These are phyloP conservation scores for Myocastor coypus DNA, from an alignment of 2,113 vertebrate genomes.

Conservation along the genomic window DNA sequence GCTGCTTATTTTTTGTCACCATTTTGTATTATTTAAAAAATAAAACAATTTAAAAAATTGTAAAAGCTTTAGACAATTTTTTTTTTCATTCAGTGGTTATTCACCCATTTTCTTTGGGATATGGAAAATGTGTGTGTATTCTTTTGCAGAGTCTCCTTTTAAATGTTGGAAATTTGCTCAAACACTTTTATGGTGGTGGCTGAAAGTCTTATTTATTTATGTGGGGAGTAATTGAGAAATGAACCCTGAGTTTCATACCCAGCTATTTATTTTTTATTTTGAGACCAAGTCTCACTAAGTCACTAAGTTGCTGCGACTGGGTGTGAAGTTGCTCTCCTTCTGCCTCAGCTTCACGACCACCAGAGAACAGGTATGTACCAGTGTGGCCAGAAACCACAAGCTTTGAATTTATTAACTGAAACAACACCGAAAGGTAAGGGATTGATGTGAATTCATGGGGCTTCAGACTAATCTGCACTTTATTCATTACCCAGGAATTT, in stretches of 20 bases:
- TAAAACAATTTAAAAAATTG: too few relatives aligned
- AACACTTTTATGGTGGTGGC: not conserved
- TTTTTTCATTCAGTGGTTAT: not conserved
- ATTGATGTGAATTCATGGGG: not conserved
- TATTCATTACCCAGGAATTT: conserved; percentile 20
- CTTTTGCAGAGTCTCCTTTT: not conserved
- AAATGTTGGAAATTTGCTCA: not conserved
- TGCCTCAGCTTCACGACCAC: not conserved
- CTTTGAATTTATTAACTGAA: not conserved
- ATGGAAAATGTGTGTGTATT: not conserved
- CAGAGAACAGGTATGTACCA: not conserved
- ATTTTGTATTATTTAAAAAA: too few relatives aligned
- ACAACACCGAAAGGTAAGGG: not conserved
- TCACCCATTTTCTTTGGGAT: not conserved
- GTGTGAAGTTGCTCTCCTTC: not conserved
- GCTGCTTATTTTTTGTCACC: too few relatives aligned
- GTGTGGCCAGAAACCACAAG: not conserved
- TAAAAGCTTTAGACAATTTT: not conserved
- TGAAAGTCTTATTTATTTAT: not conserved
- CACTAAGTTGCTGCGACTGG: not conserved
- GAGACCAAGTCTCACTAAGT: not conserved
- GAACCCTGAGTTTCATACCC: not conserved
- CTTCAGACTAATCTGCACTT: conserved; percentile 20
- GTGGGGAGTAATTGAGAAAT: not conserved
- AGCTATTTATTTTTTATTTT: not conserved